These are phyloP conservation scores for Rostratula benghalensis DNA, from an alignment of 2,113 vertebrate species.

Conservation along the genomic window DNA sequence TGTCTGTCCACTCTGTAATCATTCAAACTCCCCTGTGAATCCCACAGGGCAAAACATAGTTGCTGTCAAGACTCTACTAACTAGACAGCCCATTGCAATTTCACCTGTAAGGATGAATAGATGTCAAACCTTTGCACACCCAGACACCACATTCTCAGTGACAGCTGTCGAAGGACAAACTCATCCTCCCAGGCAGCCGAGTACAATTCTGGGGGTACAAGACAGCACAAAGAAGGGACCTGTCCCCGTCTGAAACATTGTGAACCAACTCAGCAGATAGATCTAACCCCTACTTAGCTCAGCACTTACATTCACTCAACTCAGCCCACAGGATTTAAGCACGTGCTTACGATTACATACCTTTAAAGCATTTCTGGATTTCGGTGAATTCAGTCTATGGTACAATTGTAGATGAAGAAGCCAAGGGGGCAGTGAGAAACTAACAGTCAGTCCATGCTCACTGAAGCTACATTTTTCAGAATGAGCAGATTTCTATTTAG, in stretches of 20 bases:
- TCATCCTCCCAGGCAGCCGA: neutral
- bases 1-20: neutral
- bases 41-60: neutral
- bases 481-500: neutral
- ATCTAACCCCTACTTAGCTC: neutral
- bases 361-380: neutral
- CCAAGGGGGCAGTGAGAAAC: neutral
- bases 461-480: neutral
- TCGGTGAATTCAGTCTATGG: neutral
- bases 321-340: rapidly evolving
- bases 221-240: neutral
- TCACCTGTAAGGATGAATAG: neutral
- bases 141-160: neutral
- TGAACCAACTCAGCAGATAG: neutral
- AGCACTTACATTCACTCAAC: neutral
- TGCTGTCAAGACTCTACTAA: neutral
- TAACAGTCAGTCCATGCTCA: neutral
- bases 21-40: rapidly evolving
- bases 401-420: neutral
- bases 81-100: neutral
- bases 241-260: neutral
- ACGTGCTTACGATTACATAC: neutral
- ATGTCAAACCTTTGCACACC: neutral
- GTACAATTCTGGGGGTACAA: neutral
- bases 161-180: neutral